Base-by-base conservation (phyloP, 2,113 vertebrate species). In the Chrysochloris asiatica region DNA sequence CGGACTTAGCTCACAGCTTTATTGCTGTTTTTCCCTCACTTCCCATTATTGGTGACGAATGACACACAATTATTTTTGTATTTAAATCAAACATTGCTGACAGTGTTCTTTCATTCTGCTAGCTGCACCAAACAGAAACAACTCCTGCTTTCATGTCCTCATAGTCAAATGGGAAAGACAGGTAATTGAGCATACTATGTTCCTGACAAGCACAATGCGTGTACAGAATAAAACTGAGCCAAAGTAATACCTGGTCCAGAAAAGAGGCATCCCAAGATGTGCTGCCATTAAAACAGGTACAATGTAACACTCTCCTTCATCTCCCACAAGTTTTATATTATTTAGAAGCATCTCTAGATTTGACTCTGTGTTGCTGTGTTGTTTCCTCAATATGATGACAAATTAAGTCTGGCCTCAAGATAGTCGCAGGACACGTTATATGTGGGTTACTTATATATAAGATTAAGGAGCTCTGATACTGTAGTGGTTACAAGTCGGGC, bases 161-260 rank as follows among this genome's bases (percentile, higher is more conserved):
- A 8, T 4, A 83, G 54, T 87, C 78, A 69, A 81, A 54, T n/a
- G 63, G 71, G 73, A 94, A 24, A 92, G 84, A 89, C 67, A 90
- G 65, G 92, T 79, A 76, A 93, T 86, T 77, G 93, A 86, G 52
- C 75, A 93, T 63, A 71, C 82, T 75, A 85, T 69, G 36, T 79
- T 93, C 38, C 47, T 65, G 56, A 52, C 63, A 88, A 92, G 36
- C 36, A 59, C 41, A 47, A 69, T 43, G 83, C 26, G 36, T 76
- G 30, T 65, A 59, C 67, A 45, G 94, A 92, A 93, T 75, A 61
- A 85, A 90, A 88, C 79, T 61, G 71, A 93, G 87, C 5, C n/a
- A 48, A 56, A 80, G 45, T 63, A 75, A 95, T 75, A 59, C 59
- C 11, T 61, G 47, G 26, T 22, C 41, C 36, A 28, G 41, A 56